Evolutionary conservation across 2,797 vertebrate species (phyloP), one percentile per base, ranked within the genome.

Genomic region (Podargus strigoides): DNA sequence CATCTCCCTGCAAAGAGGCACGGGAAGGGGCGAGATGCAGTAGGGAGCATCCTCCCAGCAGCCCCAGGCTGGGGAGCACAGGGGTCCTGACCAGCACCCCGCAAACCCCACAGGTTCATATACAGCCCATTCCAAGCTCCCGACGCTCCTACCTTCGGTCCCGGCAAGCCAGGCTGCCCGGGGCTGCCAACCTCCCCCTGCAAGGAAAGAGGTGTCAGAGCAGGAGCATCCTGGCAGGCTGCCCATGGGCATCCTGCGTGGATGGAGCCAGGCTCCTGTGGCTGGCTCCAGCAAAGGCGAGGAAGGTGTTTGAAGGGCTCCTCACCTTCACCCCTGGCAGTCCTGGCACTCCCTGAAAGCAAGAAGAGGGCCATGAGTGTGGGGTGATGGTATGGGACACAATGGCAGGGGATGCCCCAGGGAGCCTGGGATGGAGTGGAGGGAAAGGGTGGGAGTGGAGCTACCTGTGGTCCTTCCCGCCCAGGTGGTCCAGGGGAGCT

Each of bases 321-420:
- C 97, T 97, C 79, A 98, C 98, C 98, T 98, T 98, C 78, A 97
- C 30, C 89, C 99, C 99, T 0, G 98, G 98, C 44, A 95, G 36
- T 70, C 99, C 99, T 0, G 98, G 97, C 24, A 96, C 90, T 36
- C 99, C 99, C 99, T 99, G 92, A 89, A 96, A 42, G 69, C 82
- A 77, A 49, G 36, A 93, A 92, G 37, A 10, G 24, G 7, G 13
- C 14, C 11, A 3, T 93, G 50, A 88, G 69, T 2, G 2, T 4
- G 9, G 22, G 21, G n/a, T 41, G 58, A 44, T 19, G 34, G 50
- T 39, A 70, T 27, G 30, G 39, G n/a, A 69, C 24, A 20, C 0
- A 0, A 23, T 2, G 26, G 8, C 16, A 8, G 37, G 21, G 36
- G 41, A 68, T 9, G 37, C 6, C 34, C 23, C 0, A 0, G 28